Evolutionary conservation across 1,140 invertebrate genomes (phyloP), one percentile per base, ranked within the genome.

Genomic region (Aphaenogaster ashmeadi): DNA sequence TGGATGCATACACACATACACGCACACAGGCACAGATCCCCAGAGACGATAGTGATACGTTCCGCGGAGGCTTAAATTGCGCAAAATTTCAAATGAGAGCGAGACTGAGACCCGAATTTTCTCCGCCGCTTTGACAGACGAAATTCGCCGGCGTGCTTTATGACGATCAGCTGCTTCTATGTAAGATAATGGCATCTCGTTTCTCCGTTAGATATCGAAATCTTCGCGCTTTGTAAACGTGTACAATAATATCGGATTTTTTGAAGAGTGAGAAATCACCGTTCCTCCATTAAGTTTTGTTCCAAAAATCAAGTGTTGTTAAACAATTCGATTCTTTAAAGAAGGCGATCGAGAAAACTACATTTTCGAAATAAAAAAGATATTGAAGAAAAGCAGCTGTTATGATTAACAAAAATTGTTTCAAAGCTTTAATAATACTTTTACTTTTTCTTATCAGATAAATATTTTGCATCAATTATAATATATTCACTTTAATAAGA

Each of bases 1-100:
- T 90, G 69, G 62, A 90, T 90, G 78, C 77, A 86, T 62, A 50
- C 38, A 62, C 66, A 87, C 33, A 62, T 8, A 77, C 67, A 71
- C 74, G 78, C 58, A 44, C 33, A 58, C 27, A 62, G 11, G 9
- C 44, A 79, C 27, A 81, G 54, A 52, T 52, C 60, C 52, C n/a
- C 8, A n/a, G 33, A 72, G 80, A 62, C 69, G 80, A 75, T 84
- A 84, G 56, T 41, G 69, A 47, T 84, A 84, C 64, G 79, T 79
- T 79, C 9, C 58, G 75, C 75, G 58, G 15, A 47, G 75, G 58
- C 50, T 75, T 62, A 74, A 84, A 74, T 84, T 75, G 80, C 41
- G 41, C 80, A 60, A 84, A 83, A 81, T 81, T 81, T 81, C 79
- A 71, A 56, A 84, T 50, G 54, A 47, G 69, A 84, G 79, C 66